Evolutionary conservation across 2,888 invertebrate genomes (phyloP), one percentile per base, ranked within the genome.

Genomic region (Nasonovia ribisnigri): DNA sequence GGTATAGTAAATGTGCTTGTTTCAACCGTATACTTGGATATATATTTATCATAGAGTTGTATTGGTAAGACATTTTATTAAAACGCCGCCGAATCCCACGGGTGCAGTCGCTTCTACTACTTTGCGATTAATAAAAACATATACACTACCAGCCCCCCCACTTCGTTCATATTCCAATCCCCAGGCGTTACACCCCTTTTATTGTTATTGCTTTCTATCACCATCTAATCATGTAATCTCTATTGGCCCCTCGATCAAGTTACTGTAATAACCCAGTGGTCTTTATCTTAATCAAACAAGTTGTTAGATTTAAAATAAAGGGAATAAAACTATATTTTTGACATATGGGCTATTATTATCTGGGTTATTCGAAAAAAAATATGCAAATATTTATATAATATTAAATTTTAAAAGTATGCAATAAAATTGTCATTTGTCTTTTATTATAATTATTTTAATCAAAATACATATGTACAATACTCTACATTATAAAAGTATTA

Each of bases 211-310:
- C 90, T 84, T 90, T 90, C 90, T 90, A 90, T 93, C 93, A 84
- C 89, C 93, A 84, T 93, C 93, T 93, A 93, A 93, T 93, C 93
- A 46, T 93, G 93, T 93, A 93, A 93, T 93, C 93, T 93, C 90
- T 90, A 86, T 90, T 90, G 90, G 90, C 67, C 93, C 90, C 93
- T 90, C 93, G 93, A 93, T 93, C 86, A 67, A 67, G 90, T 90
- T 93, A 93, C 90, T 86, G 48, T 84, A 93, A 93, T 87, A 84
- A 57, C 46, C 48, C 84, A 42, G 90, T 8, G 93, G 90, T 93
- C 84, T 93, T 86, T 90, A 93, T 90, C 93, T 90, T 84, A 90
- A 93, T 93, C 89, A 51, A 93, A 93, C 93, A 86, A 89, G 86
- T 93, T 93, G 93, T 93, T 86, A 42, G 60, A 86, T 93, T 92